Conservation (phyloP, 2,888 invertebrate genomes). For the Acleris emargana region DNA sequence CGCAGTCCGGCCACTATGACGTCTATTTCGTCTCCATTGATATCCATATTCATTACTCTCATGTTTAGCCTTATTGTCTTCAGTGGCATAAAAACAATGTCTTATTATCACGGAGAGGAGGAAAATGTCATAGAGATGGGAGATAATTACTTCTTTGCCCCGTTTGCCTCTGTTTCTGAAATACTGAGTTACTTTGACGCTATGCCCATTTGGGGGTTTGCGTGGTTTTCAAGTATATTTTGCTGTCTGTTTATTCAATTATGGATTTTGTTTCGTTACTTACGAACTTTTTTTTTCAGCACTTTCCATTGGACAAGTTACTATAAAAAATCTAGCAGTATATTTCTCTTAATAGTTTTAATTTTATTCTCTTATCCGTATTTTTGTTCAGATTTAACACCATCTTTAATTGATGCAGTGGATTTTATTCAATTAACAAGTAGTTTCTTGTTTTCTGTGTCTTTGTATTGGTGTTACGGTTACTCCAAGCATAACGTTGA, state of each 20-base stretch:
- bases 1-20: slow-evolving; percentile 75
- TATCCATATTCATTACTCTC: slow-evolving; percentile 54
- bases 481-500: slow-evolving; percentile 67
- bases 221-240: slow-evolving; percentile 65
- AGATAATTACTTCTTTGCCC: slow-evolving; percentile 53
- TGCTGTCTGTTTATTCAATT: slow-evolving; percentile 60
- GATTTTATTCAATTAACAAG: slow-evolving; percentile 63
- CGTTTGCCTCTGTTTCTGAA: slow-evolving; percentile 65
- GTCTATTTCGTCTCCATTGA: slow-evolving; percentile 58
- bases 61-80: slow-evolving; percentile 60
- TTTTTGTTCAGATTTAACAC: slow-evolving; percentile 66
- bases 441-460: slow-evolving; percentile 61
- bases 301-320: slow-evolving; percentile 43
- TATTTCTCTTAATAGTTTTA: slow-evolving; percentile 48
- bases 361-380: slow-evolving; percentile 61
- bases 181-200: slow-evolving; percentile 65
- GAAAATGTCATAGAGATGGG: slow-evolving; percentile 66
- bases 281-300: slow-evolving; percentile 52
- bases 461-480: slow-evolving; percentile 73
- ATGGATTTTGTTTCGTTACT: slow-evolving; percentile 62
- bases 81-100: slow-evolving; percentile 69
- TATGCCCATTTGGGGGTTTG: slow-evolving; percentile 61
- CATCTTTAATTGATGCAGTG: slow-evolving; percentile 55
- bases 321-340: slow-evolving; percentile 50
- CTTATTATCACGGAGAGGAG: slow-evolving; percentile 72